These are phyloP conservation scores for Lanius ludovicianus DNA, from an alignment of 2,113 vertebrate genomes.

Conservation along the genomic window DNA sequence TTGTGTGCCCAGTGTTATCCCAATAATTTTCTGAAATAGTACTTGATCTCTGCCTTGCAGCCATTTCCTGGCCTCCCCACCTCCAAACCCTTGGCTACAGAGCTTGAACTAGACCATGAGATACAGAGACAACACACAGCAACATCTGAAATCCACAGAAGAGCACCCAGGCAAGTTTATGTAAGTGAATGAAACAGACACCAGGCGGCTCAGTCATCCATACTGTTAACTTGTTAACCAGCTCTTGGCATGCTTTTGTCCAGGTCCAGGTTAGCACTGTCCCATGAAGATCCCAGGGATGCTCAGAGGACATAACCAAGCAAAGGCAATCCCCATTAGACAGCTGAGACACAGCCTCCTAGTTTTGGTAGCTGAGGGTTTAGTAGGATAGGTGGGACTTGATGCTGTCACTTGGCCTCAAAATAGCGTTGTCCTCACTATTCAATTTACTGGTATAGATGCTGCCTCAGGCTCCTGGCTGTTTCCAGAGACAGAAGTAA, in stretches of 20 bases:
- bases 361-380: neutral
- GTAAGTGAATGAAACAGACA: accelerated
- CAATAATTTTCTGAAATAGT: neutral
- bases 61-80: neutral
- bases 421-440: neutral
- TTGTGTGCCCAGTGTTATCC: neutral
- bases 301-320: neutral
- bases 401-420: neutral
- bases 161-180: neutral
- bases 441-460: neutral
- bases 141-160: neutral
- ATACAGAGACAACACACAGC: neutral
- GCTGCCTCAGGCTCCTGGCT: neutral
- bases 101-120: accelerated
- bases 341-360: neutral
- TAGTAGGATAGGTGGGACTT: neutral
- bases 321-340: neutral
- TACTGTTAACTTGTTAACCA: neutral
- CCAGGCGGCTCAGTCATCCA: neutral
- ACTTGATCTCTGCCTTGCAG: neutral
- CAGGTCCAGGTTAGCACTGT: neutral
- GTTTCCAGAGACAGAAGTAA: neutral
- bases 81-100: neutral
- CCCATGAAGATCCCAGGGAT: neutral
- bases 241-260: neutral